Conservation (phyloP, 2,113 vertebrate genomes). For the Alethe castanea region DNA sequence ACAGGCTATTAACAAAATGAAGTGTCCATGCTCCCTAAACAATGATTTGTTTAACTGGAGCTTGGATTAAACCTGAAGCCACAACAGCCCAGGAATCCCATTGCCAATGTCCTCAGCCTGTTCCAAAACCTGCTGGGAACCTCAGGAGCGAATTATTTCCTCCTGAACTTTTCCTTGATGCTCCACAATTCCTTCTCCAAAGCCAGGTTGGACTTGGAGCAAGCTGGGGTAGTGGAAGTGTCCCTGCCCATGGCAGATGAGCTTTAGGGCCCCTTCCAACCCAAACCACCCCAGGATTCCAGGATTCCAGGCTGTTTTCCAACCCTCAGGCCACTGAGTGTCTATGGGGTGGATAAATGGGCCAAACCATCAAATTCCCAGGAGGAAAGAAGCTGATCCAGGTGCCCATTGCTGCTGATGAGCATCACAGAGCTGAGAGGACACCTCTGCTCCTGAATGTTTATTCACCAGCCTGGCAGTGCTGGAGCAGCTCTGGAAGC, state of each 20-base stretch:
- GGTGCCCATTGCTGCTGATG: accelerated
- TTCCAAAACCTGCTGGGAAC: background rate
- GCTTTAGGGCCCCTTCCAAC: background rate
- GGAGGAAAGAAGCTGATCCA: accelerated
- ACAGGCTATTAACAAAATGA: constrained; percentile 64
- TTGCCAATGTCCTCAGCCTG: background rate
- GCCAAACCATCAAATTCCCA: background rate
- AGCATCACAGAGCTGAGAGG: background rate
- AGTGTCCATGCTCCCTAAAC: constrained; percentile 36
- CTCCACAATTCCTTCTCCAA: background rate
- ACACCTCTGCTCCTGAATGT: background rate
- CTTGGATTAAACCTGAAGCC: background rate
- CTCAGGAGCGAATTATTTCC: background rate
- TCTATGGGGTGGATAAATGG: too few species aligned
- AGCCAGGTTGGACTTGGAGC: background rate
- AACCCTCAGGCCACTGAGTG: background rate
- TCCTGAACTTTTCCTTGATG: background rate
- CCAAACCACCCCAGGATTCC: background rate
- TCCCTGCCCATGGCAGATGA: background rate
- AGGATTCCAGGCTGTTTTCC: accelerated
- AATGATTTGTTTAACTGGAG: constrained; percentile 9
- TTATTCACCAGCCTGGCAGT: accelerated
- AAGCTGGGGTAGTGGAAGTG: background rate
- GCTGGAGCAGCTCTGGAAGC: background rate
- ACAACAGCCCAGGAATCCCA: background rate